These are phyloP conservation scores for Psittacula cyanocephala DNA, from an alignment of 2,113 vertebrate species.

Conservation along the genomic window DNA sequence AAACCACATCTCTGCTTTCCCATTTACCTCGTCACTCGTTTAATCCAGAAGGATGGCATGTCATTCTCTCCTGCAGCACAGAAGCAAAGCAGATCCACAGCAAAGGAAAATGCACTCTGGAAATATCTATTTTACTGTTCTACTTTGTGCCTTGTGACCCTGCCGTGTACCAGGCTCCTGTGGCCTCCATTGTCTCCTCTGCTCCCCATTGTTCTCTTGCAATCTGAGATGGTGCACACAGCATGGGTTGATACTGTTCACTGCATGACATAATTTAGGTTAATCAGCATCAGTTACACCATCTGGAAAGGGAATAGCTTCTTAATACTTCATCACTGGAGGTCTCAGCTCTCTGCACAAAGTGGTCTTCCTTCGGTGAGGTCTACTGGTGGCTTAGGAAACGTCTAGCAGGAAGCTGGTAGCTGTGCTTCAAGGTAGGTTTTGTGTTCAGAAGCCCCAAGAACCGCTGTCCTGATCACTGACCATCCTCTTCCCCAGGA, in stretches of 20 bases:
- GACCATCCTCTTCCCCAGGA: neutral
- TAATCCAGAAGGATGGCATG: neutral
- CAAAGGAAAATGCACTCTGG: neutral
- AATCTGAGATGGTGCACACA: slow-evolving; percentile 12
- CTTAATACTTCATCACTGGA: neutral
- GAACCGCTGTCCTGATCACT: neutral
- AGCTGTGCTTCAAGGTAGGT: neutral
- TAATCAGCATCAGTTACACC: slow-evolving; percentile 63
- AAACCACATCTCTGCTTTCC: neutral
- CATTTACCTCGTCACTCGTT: accelerated
- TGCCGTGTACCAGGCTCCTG: accelerated
- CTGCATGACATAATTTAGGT: slow-evolving; percentile 35
- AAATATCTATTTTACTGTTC: neutral
- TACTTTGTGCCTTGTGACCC: neutral
- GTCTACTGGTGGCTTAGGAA: neutral
- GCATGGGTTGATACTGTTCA: neutral
- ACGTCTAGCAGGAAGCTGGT: neutral
- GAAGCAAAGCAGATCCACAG: neutral
- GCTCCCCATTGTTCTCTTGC: slow-evolving; percentile 25
- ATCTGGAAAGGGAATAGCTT: slow-evolving; percentile 38
- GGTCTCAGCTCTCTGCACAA: neutral
- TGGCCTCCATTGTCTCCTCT: neutral
- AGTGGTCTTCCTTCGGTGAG: neutral
- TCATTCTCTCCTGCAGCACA: neutral
- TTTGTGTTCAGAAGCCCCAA: neutral